Percentiles rank a stretch among this genome's conserved stretches.
These are phyloP conservation scores for Drosophila arizonae DNA, from an alignment of 1,140 invertebrate genomes.

Conservation along the genomic window DNA sequence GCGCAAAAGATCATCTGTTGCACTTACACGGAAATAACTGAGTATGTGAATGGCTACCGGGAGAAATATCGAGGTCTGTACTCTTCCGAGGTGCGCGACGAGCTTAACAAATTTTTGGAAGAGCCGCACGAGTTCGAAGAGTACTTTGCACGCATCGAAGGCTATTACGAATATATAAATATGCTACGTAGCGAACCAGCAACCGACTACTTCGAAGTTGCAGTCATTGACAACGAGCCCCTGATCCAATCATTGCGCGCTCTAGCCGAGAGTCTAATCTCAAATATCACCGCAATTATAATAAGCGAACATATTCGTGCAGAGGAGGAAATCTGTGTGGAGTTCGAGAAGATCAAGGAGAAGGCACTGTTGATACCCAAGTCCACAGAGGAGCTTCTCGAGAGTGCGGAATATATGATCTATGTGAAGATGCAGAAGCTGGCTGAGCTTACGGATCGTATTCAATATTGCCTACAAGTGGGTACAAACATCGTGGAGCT, in stretches of 20 bases:
- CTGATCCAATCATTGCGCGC: slow-evolving; percentile 83
- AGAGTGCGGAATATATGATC: slow-evolving; percentile 87
- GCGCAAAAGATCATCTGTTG: slow-evolving; percentile 72
- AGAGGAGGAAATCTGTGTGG: slow-evolving; percentile 86
- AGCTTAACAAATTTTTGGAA: slow-evolving; percentile 74
- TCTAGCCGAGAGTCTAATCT: slow-evolving; percentile 82
- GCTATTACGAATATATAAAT: slow-evolving; percentile 85
- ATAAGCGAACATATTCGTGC: slow-evolving; percentile 83
- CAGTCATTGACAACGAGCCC: slow-evolving; percentile 83
- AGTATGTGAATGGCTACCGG: slow-evolving; percentile 76
- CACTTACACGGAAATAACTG: slow-evolving; percentile 76
- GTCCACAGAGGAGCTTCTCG: slow-evolving; percentile 89
- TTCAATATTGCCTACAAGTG: slow-evolving; percentile 85
- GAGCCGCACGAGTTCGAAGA: slow-evolving; percentile 84
- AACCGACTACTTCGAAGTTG: slow-evolving; percentile 86
- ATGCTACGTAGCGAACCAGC: slow-evolving; percentile 85
- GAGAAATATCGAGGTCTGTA: slow-evolving; percentile 82
- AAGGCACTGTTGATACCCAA: slow-evolving; percentile 86
- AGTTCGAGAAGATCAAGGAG: slow-evolving; percentile 86
- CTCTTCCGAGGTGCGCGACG: slow-evolving; percentile 67
- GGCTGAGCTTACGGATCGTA: slow-evolving; percentile 85
- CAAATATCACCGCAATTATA: slow-evolving; percentile 84
- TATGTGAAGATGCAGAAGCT: slow-evolving; percentile 86
- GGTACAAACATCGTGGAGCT: slow-evolving; percentile 88
- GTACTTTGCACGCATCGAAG: slow-evolving; percentile 85